A percentile compares a stretch with the other conserved stretches of the same genome.
Conservation (phyloP, 2,113 vertebrate species). For the human region GRCh38 chr4:135362001-135362500, state of each 20-base stretch:
- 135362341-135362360: neutral
- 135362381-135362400: neutral
- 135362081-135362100: neutral
- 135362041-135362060: neutral
- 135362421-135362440: neutral
- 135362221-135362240: neutral
- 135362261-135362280: neutral
- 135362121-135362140: neutral
- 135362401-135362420: accelerated
- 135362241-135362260: neutral
- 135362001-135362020: neutral
- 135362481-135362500: neutral
- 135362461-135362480: neutral
- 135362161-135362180: neutral
- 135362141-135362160: neutral
- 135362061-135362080: neutral
- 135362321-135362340: neutral
- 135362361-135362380: neutral
- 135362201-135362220: neutral
- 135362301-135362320: neutral
- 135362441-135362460: neutral
- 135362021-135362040: neutral
- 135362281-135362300: neutral
- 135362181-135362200: neutral
- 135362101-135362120: neutral